Percentiles rank a stretch among this genome's conserved stretches.
Evolutionary conservation across 1,140 invertebrate genomes (phyloP).

Genomic region (Cyphomyrmex costatus): DNA sequence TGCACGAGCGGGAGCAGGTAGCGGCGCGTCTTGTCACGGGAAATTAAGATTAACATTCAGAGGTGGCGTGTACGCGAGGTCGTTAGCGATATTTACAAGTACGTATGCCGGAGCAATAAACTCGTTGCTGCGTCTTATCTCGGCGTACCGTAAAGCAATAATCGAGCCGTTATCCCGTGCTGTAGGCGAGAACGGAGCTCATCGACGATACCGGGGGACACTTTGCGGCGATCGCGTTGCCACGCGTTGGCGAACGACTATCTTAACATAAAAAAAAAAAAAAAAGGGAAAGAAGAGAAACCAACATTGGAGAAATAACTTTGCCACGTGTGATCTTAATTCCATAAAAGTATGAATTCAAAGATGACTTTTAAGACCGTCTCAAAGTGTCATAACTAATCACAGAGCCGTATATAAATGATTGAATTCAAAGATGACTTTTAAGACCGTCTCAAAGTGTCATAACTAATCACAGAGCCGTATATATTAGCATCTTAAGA

Average conservation of each 20-base stretch:
- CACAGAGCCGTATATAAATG: no score
- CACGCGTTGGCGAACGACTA: background rate
- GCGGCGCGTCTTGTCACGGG: conserved; percentile 72
- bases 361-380: background rate
- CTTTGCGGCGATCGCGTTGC: background rate
- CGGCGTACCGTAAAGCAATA: conserved; percentile 75
- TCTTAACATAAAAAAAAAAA: no score
- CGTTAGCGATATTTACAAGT: conserved; percentile 78
- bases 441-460: background rate
- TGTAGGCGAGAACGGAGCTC: conserved; percentile 54
- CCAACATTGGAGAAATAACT: background rate
- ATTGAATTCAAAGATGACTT: background rate
- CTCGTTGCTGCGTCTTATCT: conserved; percentile 72
- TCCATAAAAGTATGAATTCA: background rate
- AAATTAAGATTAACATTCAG: conserved; percentile 78
- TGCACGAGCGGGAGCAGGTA: conserved; percentile 72
- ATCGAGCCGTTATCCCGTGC: conserved; percentile 74
- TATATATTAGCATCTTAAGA: no score
- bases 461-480: no score
- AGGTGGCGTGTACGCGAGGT: conserved; percentile 68
- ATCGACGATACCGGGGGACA: conserved; percentile 31
- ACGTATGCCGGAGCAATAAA: conserved; percentile 73
- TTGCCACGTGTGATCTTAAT: background rate
- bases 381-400: no score
- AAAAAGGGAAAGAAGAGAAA: background rate